Conservation (phyloP, 2,797 vertebrate genomes). For the Syngnathus acus region DNA sequence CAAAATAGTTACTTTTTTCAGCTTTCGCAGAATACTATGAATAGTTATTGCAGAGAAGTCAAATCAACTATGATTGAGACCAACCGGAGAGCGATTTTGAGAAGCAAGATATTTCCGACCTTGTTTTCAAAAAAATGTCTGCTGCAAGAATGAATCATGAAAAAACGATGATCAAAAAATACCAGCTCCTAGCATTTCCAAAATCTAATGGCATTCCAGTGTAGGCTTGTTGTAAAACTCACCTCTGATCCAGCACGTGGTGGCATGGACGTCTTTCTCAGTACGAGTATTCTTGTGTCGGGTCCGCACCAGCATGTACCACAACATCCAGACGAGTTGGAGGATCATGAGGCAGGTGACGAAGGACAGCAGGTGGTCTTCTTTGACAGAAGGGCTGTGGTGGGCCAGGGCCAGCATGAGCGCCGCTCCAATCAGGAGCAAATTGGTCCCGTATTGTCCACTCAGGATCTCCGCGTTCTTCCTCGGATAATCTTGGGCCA, state of each 20-base stretch:
- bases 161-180: too few relatives aligned
- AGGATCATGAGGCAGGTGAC: conserved; percentile 85
- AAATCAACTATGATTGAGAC: too few relatives aligned
- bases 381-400: conserved; percentile 71
- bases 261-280: conserved; percentile 83
- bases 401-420: conserved; percentile 84
- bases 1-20: too few relatives aligned
- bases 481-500: conserved; percentile 72
- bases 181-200: too few relatives aligned
- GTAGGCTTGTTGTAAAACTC: conserved; percentile 6
- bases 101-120: too few relatives aligned
- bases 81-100: too few relatives aligned
- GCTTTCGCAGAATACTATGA: too few relatives aligned
- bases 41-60: too few relatives aligned
- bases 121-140: too few relatives aligned
- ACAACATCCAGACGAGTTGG: conserved; percentile 93
- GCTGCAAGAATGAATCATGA: too few relatives aligned
- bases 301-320: conserved; percentile 82
- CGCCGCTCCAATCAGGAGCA: conserved; percentile 82
- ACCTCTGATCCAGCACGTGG: conserved; percentile 89
- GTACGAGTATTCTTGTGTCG: conserved; percentile 67
- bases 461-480: conserved; percentile 89
- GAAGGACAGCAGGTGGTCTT: conserved; percentile 79
- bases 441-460: conserved; percentile 88
- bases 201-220: background rate